phyloP scores from a whole-genome alignment of 2,113 vertebrate species.

The Syngnathus floridae region DNA sequence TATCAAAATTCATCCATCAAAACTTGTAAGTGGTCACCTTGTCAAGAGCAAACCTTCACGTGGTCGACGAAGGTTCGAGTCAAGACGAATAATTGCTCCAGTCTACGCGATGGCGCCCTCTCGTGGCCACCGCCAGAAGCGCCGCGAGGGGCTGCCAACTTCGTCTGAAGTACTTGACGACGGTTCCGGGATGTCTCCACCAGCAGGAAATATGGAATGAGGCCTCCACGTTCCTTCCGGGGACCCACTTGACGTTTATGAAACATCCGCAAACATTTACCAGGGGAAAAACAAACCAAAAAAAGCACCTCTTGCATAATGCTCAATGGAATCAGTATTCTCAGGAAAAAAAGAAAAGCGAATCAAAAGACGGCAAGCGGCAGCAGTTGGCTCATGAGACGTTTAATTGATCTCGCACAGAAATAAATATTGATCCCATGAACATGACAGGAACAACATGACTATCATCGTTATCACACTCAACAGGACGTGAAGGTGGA shows the following conservation, averaged over 20 bases:
- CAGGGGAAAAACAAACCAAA: too few species aligned
- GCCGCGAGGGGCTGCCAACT: background rate
- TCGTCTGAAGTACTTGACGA: too few species aligned
- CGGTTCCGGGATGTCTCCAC: too few species aligned
- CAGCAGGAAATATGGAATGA: too few species aligned
- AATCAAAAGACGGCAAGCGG: background rate
- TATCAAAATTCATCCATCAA: too few species aligned
- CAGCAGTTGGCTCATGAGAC: slow-evolving; percentile 42
- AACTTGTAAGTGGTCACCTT: too few species aligned
- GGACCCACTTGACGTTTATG: too few species aligned
- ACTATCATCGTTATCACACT: background rate
- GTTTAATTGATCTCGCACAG: slow-evolving; percentile 75
- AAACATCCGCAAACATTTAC: too few species aligned
- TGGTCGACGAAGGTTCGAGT: background rate
- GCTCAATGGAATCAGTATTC: too few species aligned
- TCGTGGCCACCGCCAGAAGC: background rate
- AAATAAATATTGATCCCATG: slow-evolving; percentile 79
- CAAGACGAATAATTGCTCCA: background rate
- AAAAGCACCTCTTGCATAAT: too few species aligned
- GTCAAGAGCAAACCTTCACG: background rate
- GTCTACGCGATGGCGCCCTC: background rate
- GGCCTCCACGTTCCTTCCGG: too few species aligned
- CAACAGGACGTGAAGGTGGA: background rate
- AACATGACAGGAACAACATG: slow-evolving; percentile 46
- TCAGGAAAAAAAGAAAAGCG: too few species aligned